These are phyloP conservation scores for Zaprionus tsacasi DNA, from an alignment of 1,140 invertebrate genomes.

Conservation along the genomic window DNA sequence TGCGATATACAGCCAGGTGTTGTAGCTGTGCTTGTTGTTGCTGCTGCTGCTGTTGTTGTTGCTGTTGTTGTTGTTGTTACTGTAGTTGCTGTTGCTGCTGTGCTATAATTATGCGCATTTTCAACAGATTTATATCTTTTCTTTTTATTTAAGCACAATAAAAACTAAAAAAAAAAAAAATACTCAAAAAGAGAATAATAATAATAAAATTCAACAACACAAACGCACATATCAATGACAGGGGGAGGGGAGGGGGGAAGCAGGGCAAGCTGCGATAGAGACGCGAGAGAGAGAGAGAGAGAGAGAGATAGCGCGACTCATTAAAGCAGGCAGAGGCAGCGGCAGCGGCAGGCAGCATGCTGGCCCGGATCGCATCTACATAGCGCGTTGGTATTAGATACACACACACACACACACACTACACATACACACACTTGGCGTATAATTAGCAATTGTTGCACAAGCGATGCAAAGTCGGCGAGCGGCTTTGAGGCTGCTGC, in stretches of 20 bases:
- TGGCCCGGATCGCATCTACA: conserved; percentile 4
- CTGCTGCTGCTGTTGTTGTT: conserved; percentile 42
- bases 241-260: neutral
- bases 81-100: conserved; percentile 34
- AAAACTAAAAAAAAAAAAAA: conserved; percentile 44
- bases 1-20: conserved; percentile 27
- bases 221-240: conserved; percentile 35
- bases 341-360: conserved; percentile 12
- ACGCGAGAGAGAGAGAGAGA: conserved; percentile 12
- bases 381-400: conserved; percentile 11
- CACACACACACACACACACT: conserved; percentile 11
- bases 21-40: conserved; percentile 32
- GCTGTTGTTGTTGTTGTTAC: conserved; percentile 32
- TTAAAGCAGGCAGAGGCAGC: conserved; percentile 65
- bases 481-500: conserved; percentile 24
- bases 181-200: conserved; percentile 28
- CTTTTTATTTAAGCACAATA: conserved; percentile 60
- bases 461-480: conserved; percentile 66
- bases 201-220: conserved; percentile 37
- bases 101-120: conserved; percentile 81
- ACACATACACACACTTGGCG: conserved; percentile 59
- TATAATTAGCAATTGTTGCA: conserved; percentile 83
- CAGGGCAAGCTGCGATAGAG: conserved; percentile 29
- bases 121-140: conserved; percentile 80
- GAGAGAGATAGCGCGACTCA: conserved; percentile 71